phyloP scores from a whole-genome alignment of 2,888 invertebrate species.

The Ceramica pisi region DNA sequence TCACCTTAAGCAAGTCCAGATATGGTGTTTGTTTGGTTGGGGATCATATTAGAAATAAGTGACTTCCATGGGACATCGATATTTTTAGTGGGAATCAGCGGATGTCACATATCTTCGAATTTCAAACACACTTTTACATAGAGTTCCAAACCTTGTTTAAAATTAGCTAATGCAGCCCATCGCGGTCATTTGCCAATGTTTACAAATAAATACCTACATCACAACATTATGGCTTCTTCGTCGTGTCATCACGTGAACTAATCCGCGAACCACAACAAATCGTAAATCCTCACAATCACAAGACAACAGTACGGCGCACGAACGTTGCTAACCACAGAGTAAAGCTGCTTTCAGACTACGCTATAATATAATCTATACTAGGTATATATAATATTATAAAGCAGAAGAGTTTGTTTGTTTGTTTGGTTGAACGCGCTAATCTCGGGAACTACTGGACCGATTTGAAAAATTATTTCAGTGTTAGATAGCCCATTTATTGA shows the following conservation, averaged over 20 bases:
- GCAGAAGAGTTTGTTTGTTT: too few relatives aligned
- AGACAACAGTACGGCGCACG: constrained; percentile 10
- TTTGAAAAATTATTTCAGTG: too few relatives aligned
- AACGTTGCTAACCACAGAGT: background rate
- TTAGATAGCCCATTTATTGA: too few relatives aligned
- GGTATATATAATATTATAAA: too few relatives aligned
- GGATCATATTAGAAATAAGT: background rate
- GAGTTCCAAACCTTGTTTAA: background rate
- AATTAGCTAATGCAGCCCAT: background rate
- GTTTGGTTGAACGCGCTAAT: too few relatives aligned
- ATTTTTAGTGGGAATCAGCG: background rate
- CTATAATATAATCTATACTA: too few relatives aligned
- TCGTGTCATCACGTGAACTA: constrained; percentile 3
- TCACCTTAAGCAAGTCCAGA: too few relatives aligned
- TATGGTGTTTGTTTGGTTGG: background rate
- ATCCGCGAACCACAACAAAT: constrained; percentile 31
- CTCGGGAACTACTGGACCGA: too few relatives aligned
- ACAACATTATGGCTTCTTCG: background rate
- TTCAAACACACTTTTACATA: background rate
- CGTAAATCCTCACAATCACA: constrained; percentile 35
- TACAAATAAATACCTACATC: constrained; percentile 28
- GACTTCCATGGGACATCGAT: background rate
- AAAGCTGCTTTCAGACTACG: too few relatives aligned
- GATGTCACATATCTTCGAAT: too few relatives aligned
- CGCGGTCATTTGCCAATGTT: background rate